Conservation (phyloP, 2,113 vertebrate species). For the Oryzias celebensis region DNA sequence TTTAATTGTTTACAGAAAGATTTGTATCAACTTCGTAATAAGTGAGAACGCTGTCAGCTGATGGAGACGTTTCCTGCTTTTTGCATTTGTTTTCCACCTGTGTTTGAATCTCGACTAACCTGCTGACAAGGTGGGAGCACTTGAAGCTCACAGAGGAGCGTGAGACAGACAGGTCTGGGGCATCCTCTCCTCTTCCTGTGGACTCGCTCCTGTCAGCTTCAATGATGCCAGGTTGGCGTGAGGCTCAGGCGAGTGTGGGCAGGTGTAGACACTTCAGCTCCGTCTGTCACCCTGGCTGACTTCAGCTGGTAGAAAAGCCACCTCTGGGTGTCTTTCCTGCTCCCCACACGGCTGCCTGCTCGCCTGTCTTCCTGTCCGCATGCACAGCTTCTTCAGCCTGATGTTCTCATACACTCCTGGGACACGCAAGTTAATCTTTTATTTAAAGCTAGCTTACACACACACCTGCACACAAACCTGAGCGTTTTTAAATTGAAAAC, state of each 20-base stretch:
- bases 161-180: constrained; percentile 58
- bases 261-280: constrained; percentile 52
- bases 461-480: constrained; percentile 36
- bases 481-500: constrained; percentile 36
- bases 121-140: constrained; percentile 65
- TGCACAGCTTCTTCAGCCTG: constrained; percentile 44
- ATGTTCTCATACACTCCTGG: constrained; percentile 59
- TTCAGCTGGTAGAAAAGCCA: constrained; percentile 66
- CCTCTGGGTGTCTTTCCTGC: constrained; percentile 65
- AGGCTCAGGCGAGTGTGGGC: constrained; percentile 43
- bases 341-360: constrained; percentile 43
- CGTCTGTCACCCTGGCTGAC: constrained; percentile 67
- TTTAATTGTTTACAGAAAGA: too few relatives aligned
- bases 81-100: constrained; percentile 15
- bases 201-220: constrained; percentile 68
- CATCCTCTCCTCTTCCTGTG: constrained; percentile 52
- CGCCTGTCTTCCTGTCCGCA: constrained; percentile 34
- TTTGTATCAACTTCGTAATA: background rate
- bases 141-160: constrained; percentile 32
- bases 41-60: constrained; percentile 1
- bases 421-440: constrained; percentile 73
- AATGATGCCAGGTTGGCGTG: constrained; percentile 59
- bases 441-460: constrained; percentile 64
- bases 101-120: constrained; percentile 22
- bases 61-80: constrained; percentile 12